These are phyloP conservation scores for Oithona nana DNA, from an alignment of 2,888 invertebrate genomes.

Conservation along the genomic window DNA sequence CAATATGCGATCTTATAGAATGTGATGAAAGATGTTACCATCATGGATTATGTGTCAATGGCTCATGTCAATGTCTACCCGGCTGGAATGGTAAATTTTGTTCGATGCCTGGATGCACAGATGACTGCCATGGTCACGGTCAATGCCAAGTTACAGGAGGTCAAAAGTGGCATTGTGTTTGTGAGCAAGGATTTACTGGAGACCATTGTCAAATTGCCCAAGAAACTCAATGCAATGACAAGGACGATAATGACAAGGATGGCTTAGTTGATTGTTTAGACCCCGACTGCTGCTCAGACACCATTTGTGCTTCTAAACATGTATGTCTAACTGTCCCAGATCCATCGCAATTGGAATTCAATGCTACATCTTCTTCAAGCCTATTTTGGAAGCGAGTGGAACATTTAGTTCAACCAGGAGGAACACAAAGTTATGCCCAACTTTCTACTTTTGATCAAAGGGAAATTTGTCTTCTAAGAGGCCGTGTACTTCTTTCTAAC, in stretches of 20 bases:
- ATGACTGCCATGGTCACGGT: constrained; percentile 61
- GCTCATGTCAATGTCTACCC: constrained; percentile 84
- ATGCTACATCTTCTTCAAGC: no score
- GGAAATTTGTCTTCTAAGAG: not conserved
- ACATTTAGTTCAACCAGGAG: no score
- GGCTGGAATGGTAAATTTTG: constrained; percentile 98
- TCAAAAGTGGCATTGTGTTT: constrained; percentile 76
- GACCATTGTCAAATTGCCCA: constrained; percentile 73
- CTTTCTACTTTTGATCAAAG: constrained; percentile 1
- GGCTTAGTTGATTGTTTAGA: constrained; percentile 93
- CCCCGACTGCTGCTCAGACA: constrained; percentile 78
- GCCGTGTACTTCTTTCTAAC: not conserved
- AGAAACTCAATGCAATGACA: constrained; percentile 82
- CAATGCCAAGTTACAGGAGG: constrained; percentile 39
- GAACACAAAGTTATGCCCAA: constrained; percentile 1
- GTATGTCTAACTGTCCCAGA: constrained; percentile 86
- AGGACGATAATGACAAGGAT: constrained; percentile 91
- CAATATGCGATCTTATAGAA: not conserved
- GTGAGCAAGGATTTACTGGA: constrained; percentile 89
- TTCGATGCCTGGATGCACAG: constrained; percentile 63
- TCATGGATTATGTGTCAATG: constrained; percentile 93
- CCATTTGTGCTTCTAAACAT: constrained; percentile 58
- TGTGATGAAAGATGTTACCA: constrained; percentile 90
- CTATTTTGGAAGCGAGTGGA: no score
- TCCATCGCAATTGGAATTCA: no score